phyloP scores from a whole-genome alignment of 1,140 invertebrate genomes.

The Neuroterus valhalla region DNA sequence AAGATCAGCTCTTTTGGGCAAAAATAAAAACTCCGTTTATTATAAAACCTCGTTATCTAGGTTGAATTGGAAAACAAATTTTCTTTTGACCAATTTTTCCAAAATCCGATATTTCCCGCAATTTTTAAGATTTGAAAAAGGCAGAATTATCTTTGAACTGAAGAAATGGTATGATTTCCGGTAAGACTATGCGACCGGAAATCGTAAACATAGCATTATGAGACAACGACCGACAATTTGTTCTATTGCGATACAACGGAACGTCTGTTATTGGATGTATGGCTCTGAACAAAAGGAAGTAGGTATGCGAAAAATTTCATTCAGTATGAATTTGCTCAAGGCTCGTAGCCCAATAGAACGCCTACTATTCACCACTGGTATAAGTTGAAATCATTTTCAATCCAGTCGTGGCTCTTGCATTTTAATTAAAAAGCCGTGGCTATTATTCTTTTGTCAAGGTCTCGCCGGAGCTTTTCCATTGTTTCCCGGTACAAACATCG shows the following conservation, averaged over 20 bases:
- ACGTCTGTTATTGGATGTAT: slow-evolving; percentile 10
- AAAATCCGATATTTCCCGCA: no score
- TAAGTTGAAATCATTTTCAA: slow-evolving; percentile 15
- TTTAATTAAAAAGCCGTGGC: slow-evolving; percentile 18
- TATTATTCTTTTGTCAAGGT: slow-evolving; percentile 29
- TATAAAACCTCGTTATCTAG: no score
- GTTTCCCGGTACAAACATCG: slow-evolving; percentile 18
- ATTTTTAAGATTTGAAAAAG: not conserved
- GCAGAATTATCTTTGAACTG: not conserved
- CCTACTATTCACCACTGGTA: not conserved
- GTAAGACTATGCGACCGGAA: slow-evolving; percentile 20
- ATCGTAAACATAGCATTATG: slow-evolving; percentile 23
- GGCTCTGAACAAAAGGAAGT: slow-evolving; percentile 16
- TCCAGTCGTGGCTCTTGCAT: not conserved
- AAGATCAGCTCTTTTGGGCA: no score
- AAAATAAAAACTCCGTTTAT: no score
- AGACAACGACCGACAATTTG: slow-evolving; percentile 16
- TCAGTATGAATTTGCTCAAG: slow-evolving; percentile 2
- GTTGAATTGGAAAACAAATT: no score
- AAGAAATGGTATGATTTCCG: slow-evolving; percentile 27
- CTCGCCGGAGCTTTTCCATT: not conserved
- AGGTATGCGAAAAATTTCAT: slow-evolving; percentile 30
- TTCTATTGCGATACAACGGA: slow-evolving; percentile 19
- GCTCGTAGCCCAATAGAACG: slow-evolving; percentile 10
- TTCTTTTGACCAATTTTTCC: no score